These are phyloP conservation scores for Acrocyrtus sp. DNA, from an alignment of 2,888 invertebrate species.

Conservation along the genomic window DNA sequence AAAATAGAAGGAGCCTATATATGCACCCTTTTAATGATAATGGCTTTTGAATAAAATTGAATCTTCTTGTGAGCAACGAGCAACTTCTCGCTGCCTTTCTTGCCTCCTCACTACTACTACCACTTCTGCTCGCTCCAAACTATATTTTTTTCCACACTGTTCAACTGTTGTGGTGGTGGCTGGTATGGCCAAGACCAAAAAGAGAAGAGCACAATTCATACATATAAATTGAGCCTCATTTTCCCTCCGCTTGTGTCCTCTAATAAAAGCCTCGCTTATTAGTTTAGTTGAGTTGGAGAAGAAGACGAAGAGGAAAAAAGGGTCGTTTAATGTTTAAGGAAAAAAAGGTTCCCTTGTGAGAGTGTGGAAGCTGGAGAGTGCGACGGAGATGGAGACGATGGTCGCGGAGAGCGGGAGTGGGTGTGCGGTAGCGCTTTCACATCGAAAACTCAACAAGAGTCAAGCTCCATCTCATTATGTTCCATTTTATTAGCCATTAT, in stretches of 20 bases:
- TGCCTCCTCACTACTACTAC: too few relatives aligned
- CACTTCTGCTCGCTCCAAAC: too few relatives aligned
- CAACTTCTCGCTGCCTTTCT: too few relatives aligned
- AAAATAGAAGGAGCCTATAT: conserved; percentile 38
- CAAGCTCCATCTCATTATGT: conserved; percentile 53
- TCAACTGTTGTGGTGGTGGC: too few relatives aligned
- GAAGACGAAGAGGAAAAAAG: neutral
- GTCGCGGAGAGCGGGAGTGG: neutral
- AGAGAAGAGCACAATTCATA: conserved; percentile 32
- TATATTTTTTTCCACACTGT: too few relatives aligned
- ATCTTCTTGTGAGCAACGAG: conserved; percentile 39
- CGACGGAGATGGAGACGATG: neutral
- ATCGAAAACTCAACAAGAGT: conserved; percentile 39
- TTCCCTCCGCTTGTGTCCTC: conserved; percentile 21
- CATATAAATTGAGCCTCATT: conserved; percentile 47
- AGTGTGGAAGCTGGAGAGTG: neutral
- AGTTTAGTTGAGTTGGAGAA: conserved; percentile 34
- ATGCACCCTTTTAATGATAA: conserved; percentile 56
- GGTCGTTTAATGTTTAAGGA: too few relatives aligned
- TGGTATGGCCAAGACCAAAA: too few relatives aligned
- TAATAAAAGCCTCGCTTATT: conserved; percentile 46
- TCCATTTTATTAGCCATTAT: conserved; percentile 55
- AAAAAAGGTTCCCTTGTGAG: too few relatives aligned
- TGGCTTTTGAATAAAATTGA: conserved; percentile 56
- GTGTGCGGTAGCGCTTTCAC: conserved; percentile 18